Conservation (phyloP, 2,797 vertebrate genomes). For the Sebastolobus alascanus region DNA sequence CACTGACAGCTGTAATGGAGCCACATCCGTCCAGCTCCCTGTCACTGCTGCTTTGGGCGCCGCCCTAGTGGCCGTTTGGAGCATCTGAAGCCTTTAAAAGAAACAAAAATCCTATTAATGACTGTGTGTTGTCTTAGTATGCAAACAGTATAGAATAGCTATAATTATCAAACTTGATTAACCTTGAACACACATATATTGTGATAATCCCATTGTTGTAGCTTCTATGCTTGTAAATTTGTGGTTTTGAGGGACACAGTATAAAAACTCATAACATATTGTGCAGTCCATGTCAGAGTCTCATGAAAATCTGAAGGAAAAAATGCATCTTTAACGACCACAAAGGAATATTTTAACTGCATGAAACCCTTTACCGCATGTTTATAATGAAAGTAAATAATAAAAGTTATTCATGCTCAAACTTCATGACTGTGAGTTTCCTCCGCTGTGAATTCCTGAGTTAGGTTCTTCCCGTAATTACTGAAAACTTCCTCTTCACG, state of each 20-base stretch:
- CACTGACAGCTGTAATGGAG: slow-evolving; percentile 63
- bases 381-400: not conserved
- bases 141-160: not conserved
- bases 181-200: not conserved
- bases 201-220: not conserved
- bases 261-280: not conserved
- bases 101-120: not conserved
- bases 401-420: not conserved
- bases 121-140: not conserved
- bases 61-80: slow-evolving; percentile 39
- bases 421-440: not conserved
- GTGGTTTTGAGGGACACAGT: not conserved
- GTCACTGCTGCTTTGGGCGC: slow-evolving; percentile 42
- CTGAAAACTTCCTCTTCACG: fast-evolving
- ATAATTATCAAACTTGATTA: not conserved
- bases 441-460: not conserved
- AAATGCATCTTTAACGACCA: not conserved
- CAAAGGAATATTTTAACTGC: not conserved
- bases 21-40: slow-evolving; percentile 48
- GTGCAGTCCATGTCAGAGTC: not conserved
- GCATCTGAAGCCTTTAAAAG: slow-evolving; percentile 26
- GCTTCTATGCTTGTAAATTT: not conserved
- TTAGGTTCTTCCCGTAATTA: not conserved
- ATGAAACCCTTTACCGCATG: not conserved
- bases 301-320: not conserved